Base-by-base conservation (phyloP, 1,140 invertebrate genomes). In the Semibalanus balanoides region DNA sequence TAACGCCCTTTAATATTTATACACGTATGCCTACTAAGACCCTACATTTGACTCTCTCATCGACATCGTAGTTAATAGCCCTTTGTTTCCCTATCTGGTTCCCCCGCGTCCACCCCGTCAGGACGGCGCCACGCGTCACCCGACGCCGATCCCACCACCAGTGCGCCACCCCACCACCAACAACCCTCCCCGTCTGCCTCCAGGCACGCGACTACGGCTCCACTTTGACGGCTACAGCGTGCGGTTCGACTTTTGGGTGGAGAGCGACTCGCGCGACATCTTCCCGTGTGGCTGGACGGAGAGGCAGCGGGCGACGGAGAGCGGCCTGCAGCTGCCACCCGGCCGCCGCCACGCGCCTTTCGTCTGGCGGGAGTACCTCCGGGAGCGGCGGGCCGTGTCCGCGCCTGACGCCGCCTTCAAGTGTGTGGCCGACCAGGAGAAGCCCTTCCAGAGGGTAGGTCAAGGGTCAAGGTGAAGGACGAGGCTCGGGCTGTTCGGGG, bases 241-340 rank as follows among this genome's bases (percentile, higher is more conserved):
- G 78, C 89, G 90, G 81, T 94, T 94, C 83, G 94, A 98, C 84
- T 98, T 95, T 83, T 98, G 95, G 95, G 88, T 91, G 22, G 96
- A 97, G 85, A 91, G 92, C 0, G 92, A 97, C 82, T 95, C 92
- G 0, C 87, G 89, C 79, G 91, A 95, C 82, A 93, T 98, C 64
- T 98, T 98, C 83, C 94, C 93, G 14, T 88, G 90, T 64, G 94
- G 95, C n/a, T 98, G 93, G 92, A 95, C 94, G 81, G 92, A 94
- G 79, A 90, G 91, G 81, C 51, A 64, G 7, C 22, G 51, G 51
- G 22, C 51, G 11, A 14, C 9, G 7, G 51, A 14, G 14, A 92
- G 92, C 79, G 87, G 87, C 5, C 89, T 92, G 31, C 83, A 87
- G 51, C 88, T 91, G 79, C 88, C 91, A 79, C 89, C 92, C 7